Percentiles rank a stretch among this genome's conserved stretches.
phyloP scores from a whole-genome alignment of 2,888 invertebrate genomes.

The Panorpa germanica region DNA sequence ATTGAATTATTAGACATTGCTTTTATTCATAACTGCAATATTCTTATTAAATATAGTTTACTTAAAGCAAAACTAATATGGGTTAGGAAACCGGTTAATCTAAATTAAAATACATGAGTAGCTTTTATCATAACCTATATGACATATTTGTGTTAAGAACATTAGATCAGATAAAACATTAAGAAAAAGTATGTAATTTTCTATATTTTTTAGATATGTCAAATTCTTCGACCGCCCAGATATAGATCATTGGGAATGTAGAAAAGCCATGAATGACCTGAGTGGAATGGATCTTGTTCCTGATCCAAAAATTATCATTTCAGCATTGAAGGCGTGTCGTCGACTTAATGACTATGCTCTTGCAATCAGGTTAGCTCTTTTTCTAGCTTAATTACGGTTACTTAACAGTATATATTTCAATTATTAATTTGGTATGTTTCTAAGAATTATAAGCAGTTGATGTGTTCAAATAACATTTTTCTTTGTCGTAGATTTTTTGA shows the following conservation, averaged over 20 bases:
- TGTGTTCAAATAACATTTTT: too few species aligned
- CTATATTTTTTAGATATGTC: slow-evolving; percentile 39
- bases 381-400: too few species aligned
- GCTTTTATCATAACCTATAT: too few species aligned
- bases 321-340: slow-evolving; percentile 80
- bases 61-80: background rate
- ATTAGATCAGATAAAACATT: background rate
- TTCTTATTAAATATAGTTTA: background rate
- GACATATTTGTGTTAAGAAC: slow-evolving; percentile 1
- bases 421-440: too few species aligned
- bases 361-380: slow-evolving; percentile 82
- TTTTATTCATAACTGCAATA: slow-evolving; percentile 7
- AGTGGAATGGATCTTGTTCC: slow-evolving; percentile 83
- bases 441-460: too few species aligned
- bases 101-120: too few species aligned
- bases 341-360: slow-evolving; percentile 87
- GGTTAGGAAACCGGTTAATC: background rate
- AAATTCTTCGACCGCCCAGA: slow-evolving; percentile 69
- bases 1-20: slow-evolving; percentile 13
- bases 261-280: slow-evolving; percentile 79
- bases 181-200: slow-evolving; percentile 5
- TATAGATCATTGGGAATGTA: slow-evolving; percentile 88
- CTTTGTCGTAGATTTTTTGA: too few species aligned
- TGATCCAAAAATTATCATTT: slow-evolving; percentile 73
- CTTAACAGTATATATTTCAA: too few species aligned